Evolutionary conservation across 2,113 vertebrate species (phyloP), one percentile per base, ranked within the genome.

Genomic region (Stictonetta naevosa): DNA sequence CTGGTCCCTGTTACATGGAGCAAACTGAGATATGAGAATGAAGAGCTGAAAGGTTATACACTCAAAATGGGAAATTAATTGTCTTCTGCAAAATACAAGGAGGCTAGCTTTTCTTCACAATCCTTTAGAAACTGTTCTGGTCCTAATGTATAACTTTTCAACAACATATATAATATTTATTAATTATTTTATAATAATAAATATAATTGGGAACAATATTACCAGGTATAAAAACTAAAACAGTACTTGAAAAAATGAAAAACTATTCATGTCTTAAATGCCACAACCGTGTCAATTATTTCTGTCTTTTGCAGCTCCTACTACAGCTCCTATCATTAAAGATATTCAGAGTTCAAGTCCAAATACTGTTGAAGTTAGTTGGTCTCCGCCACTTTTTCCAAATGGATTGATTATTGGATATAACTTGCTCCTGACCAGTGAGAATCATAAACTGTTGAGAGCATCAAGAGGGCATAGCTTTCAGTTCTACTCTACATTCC

Each of bases 391-490:
- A 20, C 91, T 97, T 48, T 98, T 98, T 88, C 98, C 98, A 0
- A 97, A 97, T 3, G 98, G 98, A 83, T 96, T 96, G 83, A 95
- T 98, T 92, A 69, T 98, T 86, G 98, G 98, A 18, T 98, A 98
- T 73, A 98, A 98, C 60, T 97, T 98, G 89, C 97, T 97, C 23
- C 93, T 98, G 83, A 95, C 83, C 69, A 98, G 97, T 44, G 94
- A 96, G 75, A 94, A 81, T 23, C 96, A 98, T 2, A n/a, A 95
- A 62, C 36, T 98, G 46, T 56, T 94, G 68, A 78, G 93, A 95
- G 92, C 97, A 26, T 97, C 97, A 23, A 91, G 97, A 82, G 97
- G 96, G 38, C 97, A 98, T 8, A 98, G 93, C 68, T 98, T 98
- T 89, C 98, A 97, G 81, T 98, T 98, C 96, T 98, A 97, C 52